Evolutionary conservation across 1,140 invertebrate genomes (phyloP).

Genomic region (Papilio helenus): DNA sequence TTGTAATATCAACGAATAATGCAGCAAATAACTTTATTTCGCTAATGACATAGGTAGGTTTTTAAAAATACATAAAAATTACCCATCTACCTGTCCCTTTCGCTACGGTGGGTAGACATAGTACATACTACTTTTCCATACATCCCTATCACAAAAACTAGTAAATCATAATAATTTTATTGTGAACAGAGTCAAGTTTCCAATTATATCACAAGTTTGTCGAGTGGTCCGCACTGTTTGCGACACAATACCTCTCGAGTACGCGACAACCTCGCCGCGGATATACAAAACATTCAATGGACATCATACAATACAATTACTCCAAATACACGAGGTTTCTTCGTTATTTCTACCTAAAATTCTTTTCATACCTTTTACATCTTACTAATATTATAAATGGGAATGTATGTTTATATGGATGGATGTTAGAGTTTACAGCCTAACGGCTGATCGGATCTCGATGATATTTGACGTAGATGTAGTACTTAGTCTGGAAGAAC

Average conservation of each 20-base stretch:
- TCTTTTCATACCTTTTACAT: neutral
- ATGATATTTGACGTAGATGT: too few relatives aligned
- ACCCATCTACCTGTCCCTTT: neutral
- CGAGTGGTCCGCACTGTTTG: neutral
- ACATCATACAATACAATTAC: neutral
- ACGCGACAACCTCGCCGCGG: neutral
- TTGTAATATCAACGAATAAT: neutral
- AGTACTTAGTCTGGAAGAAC: too few relatives aligned
- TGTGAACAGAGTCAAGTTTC: neutral
- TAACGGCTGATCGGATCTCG: too few relatives aligned
- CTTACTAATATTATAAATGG: neutral
- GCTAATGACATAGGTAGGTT: neutral
- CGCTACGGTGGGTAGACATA: neutral
- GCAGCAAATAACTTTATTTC: too few relatives aligned
- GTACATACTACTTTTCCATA: neutral
- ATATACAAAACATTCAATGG: neutral
- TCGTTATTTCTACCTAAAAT: neutral
- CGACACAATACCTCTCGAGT: slow-evolving; percentile 1
- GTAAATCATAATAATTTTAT: slow-evolving; percentile 3
- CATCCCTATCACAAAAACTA: neutral
- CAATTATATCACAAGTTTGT: slow-evolving; percentile 30
- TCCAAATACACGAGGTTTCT: neutral
- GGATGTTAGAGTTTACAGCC: too few relatives aligned
- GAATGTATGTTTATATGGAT: too few relatives aligned
- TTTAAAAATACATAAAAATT: too few relatives aligned